Conservation (phyloP, 2,113 vertebrate species). For the Oxygymnocypris stewartii region DNA sequence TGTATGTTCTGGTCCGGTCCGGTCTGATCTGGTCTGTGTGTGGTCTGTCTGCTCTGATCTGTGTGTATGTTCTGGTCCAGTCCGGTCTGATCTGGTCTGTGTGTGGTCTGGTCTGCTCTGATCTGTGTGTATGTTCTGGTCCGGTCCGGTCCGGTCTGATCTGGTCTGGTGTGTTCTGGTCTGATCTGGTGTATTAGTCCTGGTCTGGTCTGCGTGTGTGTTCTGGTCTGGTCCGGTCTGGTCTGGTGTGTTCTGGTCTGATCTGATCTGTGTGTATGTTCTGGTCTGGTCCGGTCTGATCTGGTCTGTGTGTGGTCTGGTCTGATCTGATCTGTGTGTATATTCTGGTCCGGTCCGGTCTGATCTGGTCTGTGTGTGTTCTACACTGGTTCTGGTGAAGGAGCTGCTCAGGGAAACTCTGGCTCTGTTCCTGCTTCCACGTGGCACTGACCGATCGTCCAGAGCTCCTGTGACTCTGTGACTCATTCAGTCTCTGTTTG, state of each 20-base stretch:
- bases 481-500: constrained; percentile 48
- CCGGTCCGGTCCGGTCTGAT: background rate
- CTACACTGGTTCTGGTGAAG: background rate
- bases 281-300: background rate
- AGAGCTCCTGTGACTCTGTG: constrained; percentile 48
- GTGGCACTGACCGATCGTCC: constrained; percentile 68
- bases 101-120: no score
- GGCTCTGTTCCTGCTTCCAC: constrained; percentile 74
- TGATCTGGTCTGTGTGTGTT: background rate
- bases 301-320: background rate
- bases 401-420: constrained; percentile 68
- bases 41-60: no score
- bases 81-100: no score
- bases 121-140: background rate
- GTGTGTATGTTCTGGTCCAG: no score
- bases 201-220: background rate
- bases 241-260: no score
- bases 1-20: no score
- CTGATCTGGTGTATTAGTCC: background rate
- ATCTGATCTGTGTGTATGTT: background rate
- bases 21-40: background rate
- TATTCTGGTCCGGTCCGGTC: background rate
- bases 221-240: background rate
- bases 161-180: background rate
- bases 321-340: background rate